phyloP scores from a whole-genome alignment of 2,113 vertebrate species.

The Alexandromys fortis region DNA sequence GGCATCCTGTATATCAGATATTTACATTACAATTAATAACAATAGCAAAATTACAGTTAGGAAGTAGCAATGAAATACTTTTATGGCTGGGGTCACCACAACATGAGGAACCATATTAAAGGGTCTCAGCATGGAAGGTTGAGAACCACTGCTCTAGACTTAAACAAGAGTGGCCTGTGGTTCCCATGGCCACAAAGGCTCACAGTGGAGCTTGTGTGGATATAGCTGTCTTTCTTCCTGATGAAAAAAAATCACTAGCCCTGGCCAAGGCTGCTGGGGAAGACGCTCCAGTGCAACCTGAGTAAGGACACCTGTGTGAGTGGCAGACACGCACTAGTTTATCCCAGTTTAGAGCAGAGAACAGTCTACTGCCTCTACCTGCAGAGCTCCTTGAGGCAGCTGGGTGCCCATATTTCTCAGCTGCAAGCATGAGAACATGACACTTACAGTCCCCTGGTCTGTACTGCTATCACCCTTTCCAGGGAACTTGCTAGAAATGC shows the following conservation, averaged over 20 bases:
- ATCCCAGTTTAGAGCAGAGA: neutral
- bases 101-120: neutral
- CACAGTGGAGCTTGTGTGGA: neutral
- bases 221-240: neutral
- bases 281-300: neutral
- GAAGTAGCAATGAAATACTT: neutral
- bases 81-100: neutral
- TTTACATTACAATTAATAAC: neutral
- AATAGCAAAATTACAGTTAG: neutral
- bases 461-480: neutral
- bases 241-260: neutral
- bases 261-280: neutral
- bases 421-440: neutral
- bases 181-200: neutral
- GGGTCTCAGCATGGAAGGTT: neutral
- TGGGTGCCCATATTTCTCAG: neutral
- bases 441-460: neutral
- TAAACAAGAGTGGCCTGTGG: neutral
- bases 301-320: neutral
- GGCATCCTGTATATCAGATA: neutral
- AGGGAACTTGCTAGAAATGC: neutral
- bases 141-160: neutral
- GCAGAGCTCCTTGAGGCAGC: neutral
- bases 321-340: neutral
- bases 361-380: neutral